Percentiles rank a stretch among this genome's conserved stretches.
Conservation (phyloP, 2,797 vertebrate species). For the Sus cebifrons region DNA sequence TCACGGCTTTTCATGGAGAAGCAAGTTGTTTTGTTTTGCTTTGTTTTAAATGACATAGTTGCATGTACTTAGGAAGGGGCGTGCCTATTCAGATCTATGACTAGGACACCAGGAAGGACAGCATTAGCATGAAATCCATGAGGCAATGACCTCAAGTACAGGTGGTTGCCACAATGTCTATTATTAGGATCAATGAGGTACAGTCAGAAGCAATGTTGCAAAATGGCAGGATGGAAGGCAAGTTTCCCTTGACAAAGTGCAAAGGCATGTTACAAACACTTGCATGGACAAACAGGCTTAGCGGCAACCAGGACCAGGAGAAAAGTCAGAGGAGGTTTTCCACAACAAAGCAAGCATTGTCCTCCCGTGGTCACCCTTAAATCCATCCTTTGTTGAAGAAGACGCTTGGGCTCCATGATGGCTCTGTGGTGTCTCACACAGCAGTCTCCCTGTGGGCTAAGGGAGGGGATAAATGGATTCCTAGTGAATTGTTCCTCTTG, state of each 20-base stretch:
- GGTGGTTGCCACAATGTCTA: constrained; percentile 80
- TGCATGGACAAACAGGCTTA: constrained; percentile 71
- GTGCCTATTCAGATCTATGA: constrained; percentile 59
- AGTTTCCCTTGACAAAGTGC: constrained; percentile 59
- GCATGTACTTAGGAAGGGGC: constrained; percentile 81
- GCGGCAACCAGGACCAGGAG: constrained; percentile 73
- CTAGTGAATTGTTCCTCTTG: constrained; percentile 66
- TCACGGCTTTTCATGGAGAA: constrained; percentile 69
- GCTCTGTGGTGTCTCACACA: constrained; percentile 69
- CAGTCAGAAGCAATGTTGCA: constrained; percentile 72
- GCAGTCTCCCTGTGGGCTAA: constrained; percentile 64
- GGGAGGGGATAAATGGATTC: constrained; percentile 72
- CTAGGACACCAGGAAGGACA: constrained; percentile 49
- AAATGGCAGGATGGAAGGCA: constrained; percentile 78
- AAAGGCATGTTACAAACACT: constrained; percentile 85
- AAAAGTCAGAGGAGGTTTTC: constrained; percentile 80
- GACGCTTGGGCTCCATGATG: constrained; percentile 65
- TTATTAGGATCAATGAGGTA: constrained; percentile 80
- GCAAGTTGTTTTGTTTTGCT: constrained; percentile 80
- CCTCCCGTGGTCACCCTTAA: constrained; percentile 72
- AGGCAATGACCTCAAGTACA: constrained; percentile 80
- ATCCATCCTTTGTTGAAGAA: constrained; percentile 76
- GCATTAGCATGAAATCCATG: constrained; percentile 78
- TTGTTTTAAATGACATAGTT: constrained; percentile 84
- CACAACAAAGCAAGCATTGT: constrained; percentile 79